Evolutionary conservation across 2,113 vertebrate genomes (phyloP), one percentile per base, ranked within the genome.

Genomic region (Eudyptes chrysolophus): DNA sequence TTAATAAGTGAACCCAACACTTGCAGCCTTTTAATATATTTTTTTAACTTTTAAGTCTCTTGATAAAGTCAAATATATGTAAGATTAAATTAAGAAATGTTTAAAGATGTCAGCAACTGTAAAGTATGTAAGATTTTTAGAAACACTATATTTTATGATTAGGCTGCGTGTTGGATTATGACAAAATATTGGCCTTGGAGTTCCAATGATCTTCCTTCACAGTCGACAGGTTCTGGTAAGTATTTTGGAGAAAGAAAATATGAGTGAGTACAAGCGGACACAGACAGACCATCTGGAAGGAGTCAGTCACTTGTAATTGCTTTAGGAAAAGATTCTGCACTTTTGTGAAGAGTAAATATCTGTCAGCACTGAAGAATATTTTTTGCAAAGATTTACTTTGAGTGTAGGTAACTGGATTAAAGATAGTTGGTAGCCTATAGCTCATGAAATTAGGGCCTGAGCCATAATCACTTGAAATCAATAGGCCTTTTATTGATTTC

Each of bases 71-170:
- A 84, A 60, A 92, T 95, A 75, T 95, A 93, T 88, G 83, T 85
- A 93, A 91, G 84, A 92, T 94, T 96, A 95, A 96, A 91, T 86
- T 89, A 94, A 95, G 92, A 90, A 84, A 80, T 72, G 83, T 86
- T 90, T 96, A 91, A 95, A 93, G 68, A 86, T 92, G 68, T 95
- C 4, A 91, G 89, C 87, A 93, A 64, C 77, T 97, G 95, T 96
- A 95, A 97, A 97, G 87, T 97, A 85, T 90, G 70, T 94, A 93
- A 96, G 91, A 96, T 88, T 96, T 96, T 89, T 96, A 94, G 92
- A 97, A 95, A 49, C 51, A 52, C 66, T 96, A 66, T 96, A 95
- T 97, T 98, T 97, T 97, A 84, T 95, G 87, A 90, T 96, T 90
- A 90, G 90, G 90, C 90, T 96, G 49, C 69, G 57, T 84, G n/a